Evolutionary conservation across 2,797 vertebrate species (phyloP), one percentile per base, ranked within the genome.

Genomic region (Dallia pectoralis): DNA sequence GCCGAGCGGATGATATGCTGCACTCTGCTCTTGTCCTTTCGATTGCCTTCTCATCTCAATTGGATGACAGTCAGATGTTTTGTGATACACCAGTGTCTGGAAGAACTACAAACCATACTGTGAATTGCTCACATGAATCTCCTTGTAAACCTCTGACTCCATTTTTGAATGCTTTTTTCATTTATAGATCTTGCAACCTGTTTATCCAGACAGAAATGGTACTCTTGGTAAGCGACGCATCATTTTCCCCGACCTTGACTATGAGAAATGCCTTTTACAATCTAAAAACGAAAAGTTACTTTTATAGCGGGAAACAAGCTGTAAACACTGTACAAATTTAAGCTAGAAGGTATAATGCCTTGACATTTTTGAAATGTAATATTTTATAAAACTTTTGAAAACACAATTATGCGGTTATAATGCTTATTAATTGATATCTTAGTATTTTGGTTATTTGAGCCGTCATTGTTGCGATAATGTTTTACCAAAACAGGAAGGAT

Each of bases 171-270:
- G 7, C 61, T 29, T 59, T 11, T 79, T 25, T 83, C 3, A 77
- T 15, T 89, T 90, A 30, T 88, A 97, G 96, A 90, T 96, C 70
- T 87, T 96, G 87, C 91, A 94, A 76, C 93, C 94, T 0, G 87
- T 96, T 71, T 96, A 93, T 72, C 93, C 93, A 0, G 93, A 96
- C 79, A 85, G 92, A 6, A 82, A 73, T 18, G 63, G 87, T 9
- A 75, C 93, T 0, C 87, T 73, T 14, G 67, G 67, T 69, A 69
- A 69, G 67, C 29, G 27, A 48, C 1, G 1, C 2, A 44, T 44
- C 2, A 44, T 44, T 44, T 44, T 12, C 11, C 9, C 12, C n/a
- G n/a, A 3, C 6, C 40, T 44, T 44, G 40, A 1, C 40, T 44
- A 12, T 44, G 40, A 44, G 6, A 44, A 4, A 44, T 11, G 40